Conservation (phyloP, 2,113 vertebrate genomes). For the Coregonus clupeaformis region DNA sequence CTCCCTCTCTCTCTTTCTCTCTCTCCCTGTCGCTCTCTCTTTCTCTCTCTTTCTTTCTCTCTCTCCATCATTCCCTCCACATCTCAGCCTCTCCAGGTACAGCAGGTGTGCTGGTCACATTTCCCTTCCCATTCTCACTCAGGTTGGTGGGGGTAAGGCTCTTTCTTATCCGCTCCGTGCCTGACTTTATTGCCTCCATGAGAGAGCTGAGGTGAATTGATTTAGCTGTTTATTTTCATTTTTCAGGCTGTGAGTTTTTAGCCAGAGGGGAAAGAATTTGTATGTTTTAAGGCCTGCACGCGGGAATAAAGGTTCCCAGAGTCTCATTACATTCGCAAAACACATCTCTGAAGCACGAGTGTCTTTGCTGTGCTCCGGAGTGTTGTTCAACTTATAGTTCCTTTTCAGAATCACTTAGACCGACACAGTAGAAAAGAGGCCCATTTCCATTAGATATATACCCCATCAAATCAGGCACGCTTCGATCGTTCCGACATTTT, state of each 20-base stretch:
- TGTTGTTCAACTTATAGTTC: conserved; percentile 31
- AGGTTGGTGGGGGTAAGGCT: not conserved
- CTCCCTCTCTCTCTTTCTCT: not conserved
- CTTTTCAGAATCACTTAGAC: conserved; percentile 34
- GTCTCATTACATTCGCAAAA: conserved; percentile 50
- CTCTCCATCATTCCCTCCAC: conserved; percentile 5
- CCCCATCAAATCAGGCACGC: conserved; percentile 35
- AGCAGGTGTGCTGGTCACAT: not conserved
- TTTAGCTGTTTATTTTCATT: conserved; percentile 55
- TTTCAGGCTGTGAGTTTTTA: conserved; percentile 33
- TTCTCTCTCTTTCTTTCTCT: conserved; percentile 24
- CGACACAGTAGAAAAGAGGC: conserved; percentile 18
- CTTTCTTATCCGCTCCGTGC: too few species aligned
- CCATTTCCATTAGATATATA: conserved; percentile 43
- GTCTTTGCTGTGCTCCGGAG: conserved; percentile 6
- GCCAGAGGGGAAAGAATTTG: conserved; percentile 35
- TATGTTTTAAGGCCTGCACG: conserved; percentile 9
- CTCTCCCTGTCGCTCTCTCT: conserved; percentile 20
- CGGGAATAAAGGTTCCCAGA: conserved; percentile 4
- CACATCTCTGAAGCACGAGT: conserved; percentile 32
- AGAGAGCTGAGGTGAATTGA: conserved; percentile 52
- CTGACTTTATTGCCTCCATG: not conserved
- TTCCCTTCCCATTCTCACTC: conserved; percentile 5
- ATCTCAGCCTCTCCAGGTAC: too few species aligned
- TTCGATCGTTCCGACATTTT: conserved; percentile 50